These are phyloP conservation scores for Drosophila sp. DNA, from an alignment of 1,140 invertebrate species.

Conservation along the genomic window DNA sequence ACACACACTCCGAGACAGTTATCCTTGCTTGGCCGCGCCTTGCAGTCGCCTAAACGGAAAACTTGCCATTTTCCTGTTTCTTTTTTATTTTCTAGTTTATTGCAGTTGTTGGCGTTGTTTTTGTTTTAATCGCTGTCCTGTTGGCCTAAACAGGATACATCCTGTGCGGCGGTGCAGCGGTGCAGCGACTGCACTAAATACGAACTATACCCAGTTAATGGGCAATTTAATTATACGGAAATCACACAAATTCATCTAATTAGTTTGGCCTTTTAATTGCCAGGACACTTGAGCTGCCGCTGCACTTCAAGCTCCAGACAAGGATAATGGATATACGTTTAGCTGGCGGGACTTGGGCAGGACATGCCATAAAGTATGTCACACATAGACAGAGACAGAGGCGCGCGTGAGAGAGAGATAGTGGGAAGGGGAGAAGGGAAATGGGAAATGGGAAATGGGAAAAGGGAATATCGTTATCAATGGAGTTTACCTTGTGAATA, in stretches of 20 bases:
- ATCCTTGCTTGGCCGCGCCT: slow-evolving; percentile 20
- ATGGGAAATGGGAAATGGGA: neutral
- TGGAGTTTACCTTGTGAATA: slow-evolving; percentile 57
- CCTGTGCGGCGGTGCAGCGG: neutral
- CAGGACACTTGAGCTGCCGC: slow-evolving; percentile 53
- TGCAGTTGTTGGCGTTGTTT: slow-evolving; percentile 3
- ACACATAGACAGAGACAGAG: slow-evolving; percentile 9
- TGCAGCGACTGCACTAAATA: slow-evolving; percentile 16
- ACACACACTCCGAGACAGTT: neutral
- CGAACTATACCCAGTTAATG: slow-evolving; percentile 61
- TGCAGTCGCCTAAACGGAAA: slow-evolving; percentile 41
- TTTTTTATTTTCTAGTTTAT: neutral
- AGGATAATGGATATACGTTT: neutral
- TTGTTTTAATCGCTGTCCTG: slow-evolving; percentile 8
- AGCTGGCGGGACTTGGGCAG: neutral
- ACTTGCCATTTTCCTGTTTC: slow-evolving; percentile 40
- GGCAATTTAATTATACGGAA: slow-evolving; percentile 81
- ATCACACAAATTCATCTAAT: slow-evolving; percentile 82
- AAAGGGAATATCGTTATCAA: slow-evolving; percentile 37
- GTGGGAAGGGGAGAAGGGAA: neutral
- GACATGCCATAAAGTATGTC: slow-evolving; percentile 64
- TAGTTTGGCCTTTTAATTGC: slow-evolving; percentile 81
- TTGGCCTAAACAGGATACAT: slow-evolving; percentile 31
- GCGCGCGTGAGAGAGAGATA: neutral
- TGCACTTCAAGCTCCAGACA: slow-evolving; percentile 14